These are phyloP conservation scores for Sapayoa aenigma DNA, from an alignment of 2,113 vertebrate species.

Conservation along the genomic window DNA sequence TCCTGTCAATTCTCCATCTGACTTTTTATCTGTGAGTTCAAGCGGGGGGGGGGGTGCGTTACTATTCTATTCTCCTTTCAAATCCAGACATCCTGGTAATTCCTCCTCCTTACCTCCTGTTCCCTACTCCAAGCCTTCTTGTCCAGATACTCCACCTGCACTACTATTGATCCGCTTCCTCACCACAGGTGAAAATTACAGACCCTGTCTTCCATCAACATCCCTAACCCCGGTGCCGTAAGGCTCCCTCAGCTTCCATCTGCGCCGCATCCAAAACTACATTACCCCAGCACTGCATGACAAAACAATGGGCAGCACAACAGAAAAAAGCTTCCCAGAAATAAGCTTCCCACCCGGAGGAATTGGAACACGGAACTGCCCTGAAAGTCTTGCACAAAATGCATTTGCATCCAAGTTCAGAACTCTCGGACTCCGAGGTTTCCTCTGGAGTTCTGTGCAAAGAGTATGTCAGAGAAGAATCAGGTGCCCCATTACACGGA, in stretches of 20 bases:
- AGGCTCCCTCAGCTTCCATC: not conserved
- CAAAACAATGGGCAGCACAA: not conserved
- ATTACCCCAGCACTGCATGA: not conserved
- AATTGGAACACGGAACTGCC: not conserved
- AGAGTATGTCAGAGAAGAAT: not conserved
- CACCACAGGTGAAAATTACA: fast-evolving
- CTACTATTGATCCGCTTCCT: not conserved
- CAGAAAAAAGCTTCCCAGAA: not conserved
- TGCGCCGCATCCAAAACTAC: not conserved
- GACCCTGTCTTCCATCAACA: fast-evolving
- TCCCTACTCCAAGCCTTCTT: not conserved
- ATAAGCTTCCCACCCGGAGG: not conserved
- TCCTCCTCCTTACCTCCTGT: not conserved
- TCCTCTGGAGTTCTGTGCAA: not conserved
- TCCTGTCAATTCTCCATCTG: fast-evolving
- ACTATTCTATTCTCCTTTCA: not conserved
- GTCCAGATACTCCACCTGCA: not conserved
- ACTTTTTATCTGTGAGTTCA: not conserved
- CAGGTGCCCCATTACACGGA: not conserved
- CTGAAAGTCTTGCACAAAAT: not conserved
- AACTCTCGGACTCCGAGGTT: not conserved
- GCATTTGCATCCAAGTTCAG: not conserved
- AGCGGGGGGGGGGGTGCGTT: not conserved
- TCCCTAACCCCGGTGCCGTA: not conserved
- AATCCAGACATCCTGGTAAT: not conserved